Evolutionary conservation across 2,888 invertebrate genomes (phyloP).

Genomic region (Trachelus stipa): DNA sequence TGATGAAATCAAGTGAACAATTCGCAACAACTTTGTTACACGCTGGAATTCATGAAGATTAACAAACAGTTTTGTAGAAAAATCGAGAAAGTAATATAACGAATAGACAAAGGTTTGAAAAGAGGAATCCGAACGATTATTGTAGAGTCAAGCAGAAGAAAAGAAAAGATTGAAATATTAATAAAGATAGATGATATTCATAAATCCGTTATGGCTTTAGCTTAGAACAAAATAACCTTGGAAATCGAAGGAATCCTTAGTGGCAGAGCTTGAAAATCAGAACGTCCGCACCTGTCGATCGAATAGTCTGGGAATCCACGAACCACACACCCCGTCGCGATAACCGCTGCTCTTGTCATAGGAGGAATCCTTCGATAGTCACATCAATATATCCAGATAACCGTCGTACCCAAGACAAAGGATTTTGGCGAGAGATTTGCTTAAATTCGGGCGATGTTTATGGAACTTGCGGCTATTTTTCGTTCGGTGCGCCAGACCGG

Average conservation of each 20-base stretch:
- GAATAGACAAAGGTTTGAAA: neutral
- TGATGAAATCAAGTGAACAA: neutral
- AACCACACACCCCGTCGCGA: neutral
- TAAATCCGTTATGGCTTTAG: neutral
- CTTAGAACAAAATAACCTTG: neutral
- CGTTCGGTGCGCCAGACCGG: conserved; percentile 58
- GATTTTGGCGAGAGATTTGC: neutral
- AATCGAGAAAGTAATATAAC: neutral
- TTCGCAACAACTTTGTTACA: neutral
- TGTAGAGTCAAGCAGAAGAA: neutral
- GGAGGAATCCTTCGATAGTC: neutral
- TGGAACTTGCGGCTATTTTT: conserved; percentile 52
- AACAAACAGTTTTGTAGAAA: neutral
- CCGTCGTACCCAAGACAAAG: neutral
- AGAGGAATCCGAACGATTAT: neutral
- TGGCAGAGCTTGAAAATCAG: neutral
- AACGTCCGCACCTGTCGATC: neutral
- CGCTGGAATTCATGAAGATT: neutral
- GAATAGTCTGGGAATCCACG: neutral
- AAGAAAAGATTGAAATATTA: neutral
- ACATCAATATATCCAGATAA: neutral
- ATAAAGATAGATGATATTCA: neutral
- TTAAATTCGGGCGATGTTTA: conserved; percentile 18
- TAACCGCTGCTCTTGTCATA: neutral
- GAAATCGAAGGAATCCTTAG: neutral